A percentile compares a stretch with the other conserved stretches of the same genome.
Conservation (phyloP, 2,113 vertebrate genomes). For the Engraulis encrasicolus region DNA sequence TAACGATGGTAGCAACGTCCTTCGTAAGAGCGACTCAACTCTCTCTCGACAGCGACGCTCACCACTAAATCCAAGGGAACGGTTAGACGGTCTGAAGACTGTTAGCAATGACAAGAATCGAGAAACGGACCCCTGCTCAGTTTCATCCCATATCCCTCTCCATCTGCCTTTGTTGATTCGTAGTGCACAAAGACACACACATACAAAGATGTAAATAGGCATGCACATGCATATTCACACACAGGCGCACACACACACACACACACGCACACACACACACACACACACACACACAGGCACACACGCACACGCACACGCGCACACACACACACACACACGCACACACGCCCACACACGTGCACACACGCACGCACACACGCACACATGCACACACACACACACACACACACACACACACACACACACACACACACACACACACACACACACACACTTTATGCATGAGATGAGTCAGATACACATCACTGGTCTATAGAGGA, state of each 20-base stretch:
- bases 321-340: not conserved
- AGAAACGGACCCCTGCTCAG: not conserved
- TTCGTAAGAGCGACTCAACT: too few relatives aligned
- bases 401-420: slow-evolving; percentile 2
- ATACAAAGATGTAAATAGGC: too few relatives aligned
- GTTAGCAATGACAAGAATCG: too few relatives aligned
- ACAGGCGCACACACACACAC: not conserved
- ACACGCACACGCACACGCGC: not conserved
- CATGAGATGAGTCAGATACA: not conserved
- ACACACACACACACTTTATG: not conserved
- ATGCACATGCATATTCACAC: too few relatives aligned
- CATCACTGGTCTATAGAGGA: not conserved
- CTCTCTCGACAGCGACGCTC: too few relatives aligned
- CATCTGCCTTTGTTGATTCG: too few relatives aligned
- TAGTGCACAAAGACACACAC: not conserved
- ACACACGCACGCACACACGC: not conserved
- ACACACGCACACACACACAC: not conserved
- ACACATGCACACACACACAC: not conserved
- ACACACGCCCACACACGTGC: too few relatives aligned
- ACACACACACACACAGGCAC: not conserved
- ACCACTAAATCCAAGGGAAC: too few relatives aligned
- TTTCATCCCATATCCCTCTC: too few relatives aligned
- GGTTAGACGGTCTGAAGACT: too few relatives aligned
- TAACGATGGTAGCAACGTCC: too few relatives aligned
- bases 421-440: not conserved